Percentiles rank a stretch among this genome's conserved stretches.
These are phyloP conservation scores for Crematogaster levior DNA, from an alignment of 2,888 invertebrate genomes.

Conservation along the genomic window DNA sequence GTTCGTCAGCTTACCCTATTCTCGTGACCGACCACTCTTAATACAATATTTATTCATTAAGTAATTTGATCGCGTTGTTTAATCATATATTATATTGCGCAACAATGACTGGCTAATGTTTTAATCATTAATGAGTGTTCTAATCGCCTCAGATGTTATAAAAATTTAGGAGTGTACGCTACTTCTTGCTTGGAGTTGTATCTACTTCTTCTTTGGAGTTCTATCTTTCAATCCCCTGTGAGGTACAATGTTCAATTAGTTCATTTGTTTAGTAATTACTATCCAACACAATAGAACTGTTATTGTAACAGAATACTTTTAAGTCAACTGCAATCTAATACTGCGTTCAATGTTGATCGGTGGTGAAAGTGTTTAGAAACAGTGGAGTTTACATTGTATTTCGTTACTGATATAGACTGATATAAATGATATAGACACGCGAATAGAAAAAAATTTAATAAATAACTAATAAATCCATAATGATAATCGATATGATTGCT, in stretches of 20 bases:
- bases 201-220: too few relatives aligned
- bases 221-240: not conserved
- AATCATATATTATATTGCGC: not conserved
- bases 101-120: not conserved
- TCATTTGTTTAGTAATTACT: not conserved
- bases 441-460: not conserved
- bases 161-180: not conserved
- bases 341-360: not conserved
- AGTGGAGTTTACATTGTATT: not conserved
- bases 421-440: not conserved
- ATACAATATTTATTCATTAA: not conserved
- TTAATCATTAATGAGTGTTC: not conserved
- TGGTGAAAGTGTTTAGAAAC: slow-evolving; percentile 20
- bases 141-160: not conserved
- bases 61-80: not conserved
- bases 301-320: not conserved
- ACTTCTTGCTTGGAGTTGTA: too few relatives aligned
- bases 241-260: not conserved
- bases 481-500: slow-evolving; percentile 28
- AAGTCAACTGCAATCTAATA: not conserved
- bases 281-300: not conserved
- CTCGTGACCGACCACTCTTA: slow-evolving; percentile 13
- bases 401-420: too few relatives aligned
- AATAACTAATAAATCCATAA: not conserved
- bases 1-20: slow-evolving; percentile 9